Percentiles rank a stretch among this genome's conserved stretches.
phyloP scores from a whole-genome alignment of 2,113 vertebrate genomes.

The Perca schrenkii region DNA sequence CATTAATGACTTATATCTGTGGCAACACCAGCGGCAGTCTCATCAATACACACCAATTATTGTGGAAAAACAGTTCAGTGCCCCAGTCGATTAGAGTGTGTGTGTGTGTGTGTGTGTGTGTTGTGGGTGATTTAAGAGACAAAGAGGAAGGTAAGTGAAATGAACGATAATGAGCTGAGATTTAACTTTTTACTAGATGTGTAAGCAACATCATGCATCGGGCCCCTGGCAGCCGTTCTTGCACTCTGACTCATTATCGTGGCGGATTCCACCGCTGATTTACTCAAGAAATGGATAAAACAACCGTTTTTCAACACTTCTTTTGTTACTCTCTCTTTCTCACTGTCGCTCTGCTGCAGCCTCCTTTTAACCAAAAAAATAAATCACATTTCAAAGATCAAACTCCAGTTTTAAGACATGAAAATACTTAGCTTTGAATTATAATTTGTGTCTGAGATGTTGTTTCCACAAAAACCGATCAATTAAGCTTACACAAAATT shows the following conservation, averaged over 20 bases:
- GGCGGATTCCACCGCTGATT: background rate
- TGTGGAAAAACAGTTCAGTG: constrained; percentile 14
- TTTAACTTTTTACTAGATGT: constrained; percentile 10
- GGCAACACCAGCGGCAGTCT: constrained; percentile 44
- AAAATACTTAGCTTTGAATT: no score
- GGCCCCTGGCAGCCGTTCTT: background rate
- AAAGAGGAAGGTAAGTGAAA: constrained; percentile 31
- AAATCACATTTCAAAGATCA: no score
- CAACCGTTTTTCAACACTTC: background rate
- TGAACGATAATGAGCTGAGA: constrained; percentile 34
- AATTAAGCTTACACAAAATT: background rate
- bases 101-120: background rate
- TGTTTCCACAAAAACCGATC: no score
- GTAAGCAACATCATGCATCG: constrained; percentile 26
- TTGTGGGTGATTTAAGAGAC: constrained; percentile 21
- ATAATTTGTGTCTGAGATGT: no score
- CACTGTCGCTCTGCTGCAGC: background rate
- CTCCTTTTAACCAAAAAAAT: background rate
- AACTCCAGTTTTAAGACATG: no score
- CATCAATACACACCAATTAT: constrained; percentile 66
- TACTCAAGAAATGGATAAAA: background rate
- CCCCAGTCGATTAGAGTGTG: constrained; percentile 9
- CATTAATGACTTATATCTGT: constrained; percentile 66
- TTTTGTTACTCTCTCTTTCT: background rate
- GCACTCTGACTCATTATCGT: constrained; percentile 6